Percentiles rank a stretch among this genome's conserved stretches.
phyloP scores from a whole-genome alignment of 2,113 vertebrate genomes.

The Tupaia chinensis region DNA sequence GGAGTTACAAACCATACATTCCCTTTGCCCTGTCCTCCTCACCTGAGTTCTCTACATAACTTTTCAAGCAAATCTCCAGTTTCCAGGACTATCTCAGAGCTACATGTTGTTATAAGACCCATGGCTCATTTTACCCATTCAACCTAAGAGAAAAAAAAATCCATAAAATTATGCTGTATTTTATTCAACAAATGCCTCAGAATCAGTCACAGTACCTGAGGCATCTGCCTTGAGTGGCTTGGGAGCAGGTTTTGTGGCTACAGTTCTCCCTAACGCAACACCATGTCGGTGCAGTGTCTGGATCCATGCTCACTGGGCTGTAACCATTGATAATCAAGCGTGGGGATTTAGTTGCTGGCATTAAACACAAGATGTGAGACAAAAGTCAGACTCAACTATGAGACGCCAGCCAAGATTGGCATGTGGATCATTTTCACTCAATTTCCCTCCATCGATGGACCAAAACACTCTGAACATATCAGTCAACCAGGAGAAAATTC shows the following conservation, averaged over 20 bases:
- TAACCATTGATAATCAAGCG: slow-evolving; percentile 62
- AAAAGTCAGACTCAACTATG: slow-evolving; percentile 19
- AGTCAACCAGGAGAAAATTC: slow-evolving; percentile 61
- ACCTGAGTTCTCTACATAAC: background rate
- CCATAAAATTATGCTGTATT: background rate
- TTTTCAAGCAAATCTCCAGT: slow-evolving; percentile 16
- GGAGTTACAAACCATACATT: background rate
- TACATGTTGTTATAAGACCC: background rate
- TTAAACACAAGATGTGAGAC: slow-evolving; percentile 49
- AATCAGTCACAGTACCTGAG: background rate
- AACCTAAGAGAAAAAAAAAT: slow-evolving; percentile 17
- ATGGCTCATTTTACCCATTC: slow-evolving; percentile 36
- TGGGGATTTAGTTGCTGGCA: slow-evolving; percentile 57
- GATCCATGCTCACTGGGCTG: slow-evolving; percentile 23
- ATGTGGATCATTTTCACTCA: slow-evolving; percentile 60
- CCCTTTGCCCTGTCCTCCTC: background rate
- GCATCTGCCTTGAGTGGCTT: background rate
- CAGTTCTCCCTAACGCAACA: background rate
- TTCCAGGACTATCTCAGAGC: background rate
- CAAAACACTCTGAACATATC: slow-evolving; percentile 39
- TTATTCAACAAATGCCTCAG: slow-evolving; percentile 29
- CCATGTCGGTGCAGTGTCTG: background rate
- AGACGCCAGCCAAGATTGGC: slow-evolving; percentile 26
- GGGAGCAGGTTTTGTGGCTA: background rate
- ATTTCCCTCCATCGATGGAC: slow-evolving; percentile 50